These are phyloP conservation scores for Tethea ocularis DNA, from an alignment of 2,888 invertebrate species.

Conservation along the genomic window DNA sequence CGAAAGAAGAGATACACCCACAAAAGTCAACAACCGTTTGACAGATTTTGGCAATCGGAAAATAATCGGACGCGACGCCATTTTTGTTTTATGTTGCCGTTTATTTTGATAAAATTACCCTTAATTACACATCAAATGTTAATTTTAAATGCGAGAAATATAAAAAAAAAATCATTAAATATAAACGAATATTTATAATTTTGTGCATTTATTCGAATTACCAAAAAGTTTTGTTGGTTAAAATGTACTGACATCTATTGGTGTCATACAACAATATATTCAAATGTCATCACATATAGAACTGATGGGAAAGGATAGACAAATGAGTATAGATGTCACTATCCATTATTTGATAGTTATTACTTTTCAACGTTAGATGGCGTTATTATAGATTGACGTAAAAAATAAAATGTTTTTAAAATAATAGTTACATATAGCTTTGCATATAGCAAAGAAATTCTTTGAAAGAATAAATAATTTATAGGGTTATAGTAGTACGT, in stretches of 20 bases:
- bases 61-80: constrained; percentile 51
- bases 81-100: constrained; percentile 40
- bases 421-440: no score
- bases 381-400: no score
- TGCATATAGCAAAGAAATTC: no score
- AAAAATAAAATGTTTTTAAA: no score
- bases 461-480: no score
- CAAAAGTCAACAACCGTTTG: constrained; percentile 79
- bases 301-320: no score
- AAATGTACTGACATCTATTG: neutral
- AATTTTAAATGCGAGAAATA: neutral
- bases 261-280: neutral
- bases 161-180: no score
- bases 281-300: no score
- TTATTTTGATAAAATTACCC: constrained; percentile 18
- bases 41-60: constrained; percentile 47
- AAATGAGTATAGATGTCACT: no score
- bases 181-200: neutral
- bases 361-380: no score
- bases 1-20: constrained; percentile 42
- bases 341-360: no score
- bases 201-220: constrained; percentile 11
- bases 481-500: no score
- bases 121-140: neutral
- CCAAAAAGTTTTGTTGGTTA: neutral